These are phyloP conservation scores for Phalanger gymnotis DNA, from an alignment of 2,797 vertebrate species.

Conservation along the genomic window DNA sequence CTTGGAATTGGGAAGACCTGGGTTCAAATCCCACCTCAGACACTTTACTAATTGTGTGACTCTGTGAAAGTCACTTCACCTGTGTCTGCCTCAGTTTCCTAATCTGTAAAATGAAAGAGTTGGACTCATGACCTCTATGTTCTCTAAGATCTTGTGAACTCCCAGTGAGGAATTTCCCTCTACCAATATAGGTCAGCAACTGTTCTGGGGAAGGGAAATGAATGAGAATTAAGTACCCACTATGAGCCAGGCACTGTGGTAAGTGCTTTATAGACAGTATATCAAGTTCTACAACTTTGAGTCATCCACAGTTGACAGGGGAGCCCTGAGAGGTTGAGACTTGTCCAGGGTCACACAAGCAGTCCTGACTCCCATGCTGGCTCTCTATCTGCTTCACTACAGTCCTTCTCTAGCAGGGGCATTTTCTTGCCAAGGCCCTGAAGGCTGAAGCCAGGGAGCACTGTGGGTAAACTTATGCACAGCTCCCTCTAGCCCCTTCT, in stretches of 20 bases:
- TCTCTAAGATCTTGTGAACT: neutral
- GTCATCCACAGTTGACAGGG: neutral
- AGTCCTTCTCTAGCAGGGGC: too few relatives aligned
- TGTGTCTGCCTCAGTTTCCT: neutral
- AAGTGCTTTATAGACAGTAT: neutral
- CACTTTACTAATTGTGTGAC: neutral
- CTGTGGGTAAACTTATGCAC: neutral
- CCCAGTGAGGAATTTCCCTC: neutral
- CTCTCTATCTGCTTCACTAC: neutral
- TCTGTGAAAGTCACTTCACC: neutral
- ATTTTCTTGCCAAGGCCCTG: neutral
- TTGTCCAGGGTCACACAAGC: neutral
- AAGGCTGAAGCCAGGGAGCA: neutral
- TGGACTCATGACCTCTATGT: neutral
- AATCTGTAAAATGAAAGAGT: neutral
- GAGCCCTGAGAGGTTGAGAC: neutral
- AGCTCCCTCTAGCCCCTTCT: neutral
- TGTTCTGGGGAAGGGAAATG: neutral
- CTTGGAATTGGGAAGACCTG: neutral
- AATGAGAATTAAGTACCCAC: neutral
- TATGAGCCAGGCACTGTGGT: neutral
- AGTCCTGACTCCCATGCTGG: neutral
- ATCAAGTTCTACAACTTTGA: neutral
- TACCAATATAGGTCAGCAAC: neutral
- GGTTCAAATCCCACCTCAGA: neutral